Conservation (phyloP, 2,888 invertebrate species). For the Cataglyphis livida region DNA sequence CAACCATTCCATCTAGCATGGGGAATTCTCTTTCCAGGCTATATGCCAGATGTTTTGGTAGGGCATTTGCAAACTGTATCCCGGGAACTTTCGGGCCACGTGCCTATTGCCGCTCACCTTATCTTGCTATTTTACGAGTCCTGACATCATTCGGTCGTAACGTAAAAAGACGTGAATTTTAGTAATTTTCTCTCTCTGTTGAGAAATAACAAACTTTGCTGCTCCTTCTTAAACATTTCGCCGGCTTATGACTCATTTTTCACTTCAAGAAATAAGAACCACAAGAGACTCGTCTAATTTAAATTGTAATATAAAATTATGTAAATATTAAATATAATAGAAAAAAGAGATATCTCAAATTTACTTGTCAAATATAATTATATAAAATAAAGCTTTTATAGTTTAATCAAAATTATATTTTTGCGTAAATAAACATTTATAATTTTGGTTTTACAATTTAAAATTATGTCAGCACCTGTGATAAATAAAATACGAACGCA, state of each 20-base stretch:
- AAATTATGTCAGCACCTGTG: neutral
- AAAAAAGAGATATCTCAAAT: neutral
- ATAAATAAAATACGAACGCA: constrained; percentile 11
- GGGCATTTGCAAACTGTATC: constrained; percentile 62
- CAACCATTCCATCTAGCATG: constrained; percentile 43
- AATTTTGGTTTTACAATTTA: neutral
- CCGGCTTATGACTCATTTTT: neutral
- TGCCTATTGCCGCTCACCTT: constrained; percentile 44
- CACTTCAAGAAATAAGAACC: neutral
- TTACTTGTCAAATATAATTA: neutral
- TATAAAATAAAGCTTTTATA: neutral
- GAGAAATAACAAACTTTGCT: neutral
- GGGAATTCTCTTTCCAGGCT: constrained; percentile 58
- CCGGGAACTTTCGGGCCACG: constrained; percentile 59
- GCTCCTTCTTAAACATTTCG: constrained; percentile 10
- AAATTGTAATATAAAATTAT: neutral
- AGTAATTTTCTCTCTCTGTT: constrained; percentile 14
- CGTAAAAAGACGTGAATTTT: constrained; percentile 9
- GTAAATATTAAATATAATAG: neutral
- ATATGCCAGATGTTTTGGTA: constrained; percentile 58
- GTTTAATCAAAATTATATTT: neutral
- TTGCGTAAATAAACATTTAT: neutral
- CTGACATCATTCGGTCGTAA: neutral
- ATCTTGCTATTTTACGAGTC: constrained; percentile 36
- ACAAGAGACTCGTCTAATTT: neutral